Base-by-base conservation (phyloP, 1,140 invertebrate species). In the Teleogryllus occipitalis region DNA sequence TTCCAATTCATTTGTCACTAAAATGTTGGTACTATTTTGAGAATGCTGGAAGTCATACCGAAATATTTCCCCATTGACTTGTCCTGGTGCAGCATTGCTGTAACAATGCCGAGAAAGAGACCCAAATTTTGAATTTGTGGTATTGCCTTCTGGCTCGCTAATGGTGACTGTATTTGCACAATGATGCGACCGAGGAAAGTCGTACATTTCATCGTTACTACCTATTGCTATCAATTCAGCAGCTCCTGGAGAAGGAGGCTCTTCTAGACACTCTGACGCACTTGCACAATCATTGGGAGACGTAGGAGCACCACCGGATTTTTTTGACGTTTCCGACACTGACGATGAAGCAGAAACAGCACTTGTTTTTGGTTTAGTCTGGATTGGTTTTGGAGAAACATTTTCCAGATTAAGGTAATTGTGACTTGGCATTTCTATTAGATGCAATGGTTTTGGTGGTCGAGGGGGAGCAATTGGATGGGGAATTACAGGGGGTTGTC, bases 381-480 rank as follows among this genome's bases (percentile, higher is more conserved):
- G 46, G 21, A 39, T 73, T 18, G 78, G 65, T 54, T 65, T 83
- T 81, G 80, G 81, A 77, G 49, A 81, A 18, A 49, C 79, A 79
- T 80, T 82, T 75, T 82, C 84, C 74, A 83, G 81, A 80, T 83
- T 85, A 76, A 81, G 82, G 83, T 82, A 85, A 82, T 81, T 83
- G 47, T 84, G 83, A 49, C 84, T 82, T 81, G 81, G 21, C 74
- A 88, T 49, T 84, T 81, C 76, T 86, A 83, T 79, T 48, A 88
- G 83, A 82, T 91, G 89, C n/a, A 89, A 86, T 8, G 93, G 92
- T 86, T 94, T 94, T 1, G 93, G 93, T n/a, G 93, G 93, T 81
- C 93, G 87, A 7, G 93, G 93, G 10, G 93, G 93, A 15, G 91
- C 90, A 49, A 77, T 47, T 77, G 76, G n/a, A 47, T 77, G 76